Conservation (phyloP, 2,113 vertebrate genomes). For the Conger conger region DNA sequence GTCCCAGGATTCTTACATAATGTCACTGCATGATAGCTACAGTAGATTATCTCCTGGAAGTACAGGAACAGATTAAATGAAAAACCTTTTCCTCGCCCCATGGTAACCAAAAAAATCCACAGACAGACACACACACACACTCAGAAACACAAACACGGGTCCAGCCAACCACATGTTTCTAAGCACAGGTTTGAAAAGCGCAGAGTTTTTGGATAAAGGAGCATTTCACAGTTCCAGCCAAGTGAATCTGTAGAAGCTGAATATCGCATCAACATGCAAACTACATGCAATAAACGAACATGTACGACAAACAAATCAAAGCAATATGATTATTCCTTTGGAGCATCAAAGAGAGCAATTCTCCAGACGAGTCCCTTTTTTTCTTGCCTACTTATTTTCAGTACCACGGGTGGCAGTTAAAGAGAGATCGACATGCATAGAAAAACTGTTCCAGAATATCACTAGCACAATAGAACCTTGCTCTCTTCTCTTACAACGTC, state of each 20-base stretch:
- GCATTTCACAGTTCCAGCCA: background rate
- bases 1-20: background rate
- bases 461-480: background rate
- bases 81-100: background rate
- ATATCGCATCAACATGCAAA: too few species aligned
- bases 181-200: background rate
- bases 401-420: background rate
- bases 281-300: background rate
- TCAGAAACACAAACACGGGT: slow-evolving; percentile 6
- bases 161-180: background rate
- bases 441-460: background rate
- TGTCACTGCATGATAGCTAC: background rate
- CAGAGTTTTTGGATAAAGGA: background rate
- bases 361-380: background rate
- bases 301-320: too few species aligned
- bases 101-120: background rate
- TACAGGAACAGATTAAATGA: slow-evolving; percentile 23
- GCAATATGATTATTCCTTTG: too few species aligned
- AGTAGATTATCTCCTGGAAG: slow-evolving; percentile 15
- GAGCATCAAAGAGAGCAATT: background rate
- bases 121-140: background rate
- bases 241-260: background rate
- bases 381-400: background rate
- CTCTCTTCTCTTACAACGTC: background rate
- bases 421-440: background rate